phyloP scores from a whole-genome alignment of 2,888 invertebrate species.

The Drosophila demipolita region DNA sequence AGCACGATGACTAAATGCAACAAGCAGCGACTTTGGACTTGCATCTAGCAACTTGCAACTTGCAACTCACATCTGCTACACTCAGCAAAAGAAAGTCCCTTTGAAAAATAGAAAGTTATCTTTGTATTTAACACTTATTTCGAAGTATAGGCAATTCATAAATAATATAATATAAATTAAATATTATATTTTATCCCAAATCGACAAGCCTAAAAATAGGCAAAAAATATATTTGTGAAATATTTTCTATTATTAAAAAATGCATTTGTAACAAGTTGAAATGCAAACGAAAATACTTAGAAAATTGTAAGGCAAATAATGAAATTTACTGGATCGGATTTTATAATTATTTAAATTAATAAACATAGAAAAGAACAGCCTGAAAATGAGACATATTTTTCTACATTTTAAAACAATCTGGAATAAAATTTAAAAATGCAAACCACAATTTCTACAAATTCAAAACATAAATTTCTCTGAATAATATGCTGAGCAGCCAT shows the following conservation, averaged over 20 bases:
- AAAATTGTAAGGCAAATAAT: background rate
- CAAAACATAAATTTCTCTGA: background rate
- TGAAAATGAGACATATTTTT: background rate
- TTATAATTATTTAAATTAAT: too few species aligned
- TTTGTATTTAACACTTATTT: background rate
- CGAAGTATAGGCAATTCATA: too few species aligned
- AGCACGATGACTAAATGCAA: constrained; percentile 76
- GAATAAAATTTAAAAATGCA: too few species aligned
- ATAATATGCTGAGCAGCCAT: too few species aligned
- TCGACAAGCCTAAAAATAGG: too few species aligned
- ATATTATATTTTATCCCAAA: background rate
- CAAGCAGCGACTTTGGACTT: constrained; percentile 70
- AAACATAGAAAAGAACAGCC: background rate
- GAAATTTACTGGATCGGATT: too few species aligned
- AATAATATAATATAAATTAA: too few species aligned
- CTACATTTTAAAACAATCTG: too few species aligned
- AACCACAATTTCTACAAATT: too few species aligned
- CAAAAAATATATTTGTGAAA: too few species aligned
- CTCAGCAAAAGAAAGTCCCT: background rate
- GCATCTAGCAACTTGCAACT: constrained; percentile 30
- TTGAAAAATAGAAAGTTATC: background rate
- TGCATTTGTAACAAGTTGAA: too few species aligned
- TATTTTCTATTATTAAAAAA: too few species aligned
- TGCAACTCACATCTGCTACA: constrained; percentile 46
- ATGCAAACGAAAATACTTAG: background rate